These are phyloP conservation scores for Cephalotes varians DNA, from an alignment of 2,888 invertebrate genomes.

Conservation along the genomic window DNA sequence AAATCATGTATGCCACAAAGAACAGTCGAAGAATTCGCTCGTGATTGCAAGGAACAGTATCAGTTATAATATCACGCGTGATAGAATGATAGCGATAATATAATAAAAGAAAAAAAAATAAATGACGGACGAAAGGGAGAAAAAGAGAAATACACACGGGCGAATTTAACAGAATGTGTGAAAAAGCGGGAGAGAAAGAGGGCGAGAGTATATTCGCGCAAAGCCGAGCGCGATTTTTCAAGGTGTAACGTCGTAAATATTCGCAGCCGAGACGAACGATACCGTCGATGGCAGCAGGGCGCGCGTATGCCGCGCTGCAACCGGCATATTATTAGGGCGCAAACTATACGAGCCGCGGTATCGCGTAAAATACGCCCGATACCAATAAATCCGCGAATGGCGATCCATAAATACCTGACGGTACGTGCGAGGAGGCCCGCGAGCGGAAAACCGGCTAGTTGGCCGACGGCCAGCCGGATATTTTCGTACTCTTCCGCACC, in stretches of 20 bases:
- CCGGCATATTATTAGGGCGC: slow-evolving; percentile 54
- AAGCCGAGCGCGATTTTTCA: slow-evolving; percentile 45
- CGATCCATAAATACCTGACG: slow-evolving; percentile 79
- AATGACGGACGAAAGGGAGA: neutral
- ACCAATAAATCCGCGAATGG: slow-evolving; percentile 79
- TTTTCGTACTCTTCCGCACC: slow-evolving; percentile 72
- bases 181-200: neutral
- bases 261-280: slow-evolving; percentile 41
- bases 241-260: slow-evolving; percentile 47
- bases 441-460: slow-evolving; percentile 69
- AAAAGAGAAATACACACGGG: too few species aligned
- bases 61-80: neutral
- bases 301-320: slow-evolving; percentile 38
- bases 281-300: slow-evolving; percentile 12
- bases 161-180: neutral
- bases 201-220: slow-evolving; percentile 8
- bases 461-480: slow-evolving; percentile 80
- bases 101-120: slow-evolving; percentile 12
- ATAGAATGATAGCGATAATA: neutral
- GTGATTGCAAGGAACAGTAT: neutral
- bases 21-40: neutral
- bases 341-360: slow-evolving; percentile 50
- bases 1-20: neutral
- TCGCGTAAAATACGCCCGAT: slow-evolving; percentile 73
- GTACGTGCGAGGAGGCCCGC: slow-evolving; percentile 64